Evolutionary conservation across 2,888 invertebrate species (phyloP), one percentile per base, ranked within the genome.

Genomic region (Brachypalpus laphriformis): DNA sequence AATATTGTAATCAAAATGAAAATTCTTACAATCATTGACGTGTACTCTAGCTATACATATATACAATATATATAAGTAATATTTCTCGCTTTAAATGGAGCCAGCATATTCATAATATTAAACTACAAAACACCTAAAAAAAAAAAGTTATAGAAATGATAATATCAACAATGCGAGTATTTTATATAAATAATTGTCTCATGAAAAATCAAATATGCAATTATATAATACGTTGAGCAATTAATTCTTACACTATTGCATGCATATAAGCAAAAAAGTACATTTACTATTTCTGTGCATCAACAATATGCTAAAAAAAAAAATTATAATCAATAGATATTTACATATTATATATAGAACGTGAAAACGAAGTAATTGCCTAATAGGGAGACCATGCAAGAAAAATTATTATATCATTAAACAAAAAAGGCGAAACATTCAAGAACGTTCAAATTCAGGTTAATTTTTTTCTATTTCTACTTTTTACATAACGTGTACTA

Each of bases 401-500:
- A 54, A n/a, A n/a, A 51, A 28, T 28, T 40, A 71, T 37, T 34
- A 45, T 71, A 57, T 57, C 57, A 20, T 47, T n/a, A n/a, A 47
- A 68, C 40, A 71, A 49, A 40, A 72, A 72, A 72, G 59, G 72
- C 72, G 18, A 72, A 72, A 59, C 61, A 72, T 61, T 57, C 34
- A 47, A 71, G 45, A 28, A 45, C 14, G 14, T 65, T 63, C 31
- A 63, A 51, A 51, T 65, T 74, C 63, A 63, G 51, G 61, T 61
- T 74, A 74, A 63, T 72, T 54, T 72, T 71, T 42, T 74, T 74
- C 51, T 74, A 63, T 74, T 28, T 49, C 51, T 63, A 74, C 40
- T 72, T 74, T 74, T 63, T 74, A 63, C 63, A 25, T 63, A 63
- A 63, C 40, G 42, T 72, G 25, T 51, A 72, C 37, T 49, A 51